phyloP scores from a whole-genome alignment of 1,140 invertebrate species.

The Penaeus japonicus region DNA sequence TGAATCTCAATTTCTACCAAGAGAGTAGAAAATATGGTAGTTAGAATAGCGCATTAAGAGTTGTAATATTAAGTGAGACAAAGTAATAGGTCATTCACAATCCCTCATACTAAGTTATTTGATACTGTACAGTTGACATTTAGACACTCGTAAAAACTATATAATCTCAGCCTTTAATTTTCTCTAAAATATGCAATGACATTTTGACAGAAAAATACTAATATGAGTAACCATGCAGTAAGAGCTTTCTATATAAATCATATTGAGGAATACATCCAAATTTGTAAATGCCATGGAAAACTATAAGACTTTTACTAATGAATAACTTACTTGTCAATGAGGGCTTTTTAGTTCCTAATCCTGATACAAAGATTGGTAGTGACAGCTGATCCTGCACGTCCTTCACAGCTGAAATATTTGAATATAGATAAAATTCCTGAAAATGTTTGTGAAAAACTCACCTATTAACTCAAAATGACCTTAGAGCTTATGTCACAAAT shows the following conservation, averaged over 20 bases:
- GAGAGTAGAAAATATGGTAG: no score
- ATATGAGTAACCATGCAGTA: no score
- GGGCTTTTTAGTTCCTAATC: constrained; percentile 2
- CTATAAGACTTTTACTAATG: not conserved
- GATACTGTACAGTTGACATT: no score
- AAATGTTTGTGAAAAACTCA: not conserved
- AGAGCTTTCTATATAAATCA: not conserved
- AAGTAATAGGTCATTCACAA: no score
- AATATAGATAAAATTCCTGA: not conserved
- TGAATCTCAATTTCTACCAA: no score
- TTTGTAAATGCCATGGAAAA: not conserved
- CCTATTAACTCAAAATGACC: not conserved
- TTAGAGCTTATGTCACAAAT: not conserved
- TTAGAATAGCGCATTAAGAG: no score
- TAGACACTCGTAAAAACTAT: no score
- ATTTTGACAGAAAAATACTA: no score
- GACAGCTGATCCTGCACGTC: not conserved
- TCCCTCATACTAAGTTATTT: no score
- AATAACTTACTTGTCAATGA: constrained; percentile 17
- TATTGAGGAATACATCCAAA: not conserved
- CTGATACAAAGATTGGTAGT: constrained; percentile 39
- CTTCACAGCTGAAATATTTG: constrained; percentile 3
- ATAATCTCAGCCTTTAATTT: no score
- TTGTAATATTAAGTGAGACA: no score
- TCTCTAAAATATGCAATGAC: no score